Percentiles rank a stretch among this genome's conserved stretches.
phyloP scores from a whole-genome alignment of 2,113 vertebrate genomes.

The Neodon shergylaensis region DNA sequence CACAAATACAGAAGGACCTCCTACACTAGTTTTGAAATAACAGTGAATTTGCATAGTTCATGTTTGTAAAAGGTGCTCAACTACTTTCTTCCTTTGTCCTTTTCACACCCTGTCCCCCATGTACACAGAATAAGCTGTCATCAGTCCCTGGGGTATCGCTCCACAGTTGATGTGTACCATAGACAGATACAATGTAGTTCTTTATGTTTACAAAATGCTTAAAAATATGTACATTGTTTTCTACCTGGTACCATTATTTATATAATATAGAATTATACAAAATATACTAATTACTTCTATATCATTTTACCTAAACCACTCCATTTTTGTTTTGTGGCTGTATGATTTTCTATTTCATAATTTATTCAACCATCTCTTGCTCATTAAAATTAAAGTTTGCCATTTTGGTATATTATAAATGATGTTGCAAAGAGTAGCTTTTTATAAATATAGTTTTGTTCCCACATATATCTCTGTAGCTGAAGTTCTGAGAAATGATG shows the following conservation, averaged over 20 bases:
- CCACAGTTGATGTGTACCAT: background rate
- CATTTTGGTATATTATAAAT: background rate
- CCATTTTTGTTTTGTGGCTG: background rate
- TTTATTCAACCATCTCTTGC: background rate
- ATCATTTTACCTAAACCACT: background rate
- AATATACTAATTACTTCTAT: background rate
- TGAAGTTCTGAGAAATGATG: conserved; percentile 16
- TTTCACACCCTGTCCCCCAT: background rate
- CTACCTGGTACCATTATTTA: background rate
- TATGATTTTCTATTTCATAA: background rate
- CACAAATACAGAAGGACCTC: too few species aligned
- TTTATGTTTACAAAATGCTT: background rate
- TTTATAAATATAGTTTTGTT: conserved; percentile 41
- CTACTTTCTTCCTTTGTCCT: background rate
- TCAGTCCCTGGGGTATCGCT: background rate
- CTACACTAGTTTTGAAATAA: background rate
- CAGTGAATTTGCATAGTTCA: background rate
- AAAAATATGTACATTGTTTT: background rate
- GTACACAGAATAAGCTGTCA: background rate
- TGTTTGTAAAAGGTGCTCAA: background rate
- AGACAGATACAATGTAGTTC: background rate
- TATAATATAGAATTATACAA: background rate
- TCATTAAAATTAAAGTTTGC: conserved; percentile 36
- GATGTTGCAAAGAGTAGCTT: background rate
- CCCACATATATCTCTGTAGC: background rate